A percentile compares a stretch with the other conserved stretches of the same genome.
These are phyloP conservation scores for Nemapogon koenigi DNA, from an alignment of 2,888 invertebrate species.

Conservation along the genomic window DNA sequence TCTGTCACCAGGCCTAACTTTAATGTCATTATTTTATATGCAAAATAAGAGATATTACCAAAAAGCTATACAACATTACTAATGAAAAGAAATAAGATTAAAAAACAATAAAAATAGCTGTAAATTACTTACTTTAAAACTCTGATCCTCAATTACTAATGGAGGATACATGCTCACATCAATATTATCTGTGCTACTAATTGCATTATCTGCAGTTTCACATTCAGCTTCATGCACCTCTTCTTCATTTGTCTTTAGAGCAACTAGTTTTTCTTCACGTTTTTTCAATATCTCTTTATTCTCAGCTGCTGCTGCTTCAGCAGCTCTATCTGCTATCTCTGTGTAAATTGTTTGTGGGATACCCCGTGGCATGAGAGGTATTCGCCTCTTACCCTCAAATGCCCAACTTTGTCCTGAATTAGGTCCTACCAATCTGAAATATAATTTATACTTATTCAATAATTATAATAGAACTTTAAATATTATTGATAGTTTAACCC, in stretches of 20 bases:
- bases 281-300: constrained; percentile 44
- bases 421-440: constrained; percentile 67
- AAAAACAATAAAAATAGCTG: constrained; percentile 5
- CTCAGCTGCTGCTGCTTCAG: constrained; percentile 47
- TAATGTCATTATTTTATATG: no score
- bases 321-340: constrained; percentile 81
- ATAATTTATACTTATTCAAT: no score
- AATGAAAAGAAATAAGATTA: not conserved
- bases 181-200: constrained; percentile 30
- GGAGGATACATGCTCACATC: constrained; percentile 41
- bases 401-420: constrained; percentile 81
- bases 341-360: constrained; percentile 86
- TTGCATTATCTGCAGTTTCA: constrained; percentile 31
- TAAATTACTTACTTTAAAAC: constrained; percentile 34
- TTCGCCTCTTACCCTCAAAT: constrained; percentile 82
- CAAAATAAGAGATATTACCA: no score
- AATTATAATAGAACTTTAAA: no score
- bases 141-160: constrained; percentile 53
- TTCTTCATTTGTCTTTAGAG: constrained; percentile 37
- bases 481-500: no score
- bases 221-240: constrained; percentile 35
- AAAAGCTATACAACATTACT: no score
- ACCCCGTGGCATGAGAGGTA: constrained; percentile 84
- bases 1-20: no score
- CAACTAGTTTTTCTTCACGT: constrained; percentile 40